Percentiles rank a stretch among this genome's conserved stretches.
These are phyloP conservation scores for Antheraea yamamai DNA, from an alignment of 2,888 invertebrate species.

Conservation along the genomic window DNA sequence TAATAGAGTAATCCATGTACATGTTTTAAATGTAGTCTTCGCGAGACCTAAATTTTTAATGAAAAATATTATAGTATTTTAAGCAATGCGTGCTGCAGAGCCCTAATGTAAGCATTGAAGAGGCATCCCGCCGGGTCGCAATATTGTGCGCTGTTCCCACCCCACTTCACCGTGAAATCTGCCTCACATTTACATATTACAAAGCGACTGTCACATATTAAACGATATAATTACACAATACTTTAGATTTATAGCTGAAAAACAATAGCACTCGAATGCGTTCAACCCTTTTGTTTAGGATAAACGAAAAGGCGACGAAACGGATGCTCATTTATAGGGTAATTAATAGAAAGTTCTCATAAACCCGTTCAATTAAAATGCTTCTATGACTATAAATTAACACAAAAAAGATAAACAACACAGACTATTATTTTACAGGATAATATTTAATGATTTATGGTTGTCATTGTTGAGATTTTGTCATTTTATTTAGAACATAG, in stretches of 20 bases:
- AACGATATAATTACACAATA: constrained; percentile 76
- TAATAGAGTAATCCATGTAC: neutral
- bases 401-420: constrained; percentile 57
- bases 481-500: neutral
- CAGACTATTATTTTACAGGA: constrained; percentile 29
- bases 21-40: neutral
- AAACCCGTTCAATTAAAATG: constrained; percentile 69
- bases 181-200: constrained; percentile 74
- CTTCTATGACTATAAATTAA: constrained; percentile 42
- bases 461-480: constrained; percentile 15
- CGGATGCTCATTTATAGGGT: constrained; percentile 73
- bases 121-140: constrained; percentile 68
- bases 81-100: constrained; percentile 36
- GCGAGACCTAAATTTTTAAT: constrained; percentile 16
- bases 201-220: constrained; percentile 78
- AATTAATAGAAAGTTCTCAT: constrained; percentile 78
- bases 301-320: constrained; percentile 51
- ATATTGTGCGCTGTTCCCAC: constrained; percentile 71
- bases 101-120: constrained; percentile 53
- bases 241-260: constrained; percentile 77
- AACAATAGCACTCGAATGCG: constrained; percentile 65
- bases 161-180: constrained; percentile 62
- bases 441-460: constrained; percentile 33
- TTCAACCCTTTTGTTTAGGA: constrained; percentile 68
- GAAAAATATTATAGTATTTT: constrained; percentile 34